Conservation (phyloP, 2,113 vertebrate genomes). For the Cinclus cinclus region DNA sequence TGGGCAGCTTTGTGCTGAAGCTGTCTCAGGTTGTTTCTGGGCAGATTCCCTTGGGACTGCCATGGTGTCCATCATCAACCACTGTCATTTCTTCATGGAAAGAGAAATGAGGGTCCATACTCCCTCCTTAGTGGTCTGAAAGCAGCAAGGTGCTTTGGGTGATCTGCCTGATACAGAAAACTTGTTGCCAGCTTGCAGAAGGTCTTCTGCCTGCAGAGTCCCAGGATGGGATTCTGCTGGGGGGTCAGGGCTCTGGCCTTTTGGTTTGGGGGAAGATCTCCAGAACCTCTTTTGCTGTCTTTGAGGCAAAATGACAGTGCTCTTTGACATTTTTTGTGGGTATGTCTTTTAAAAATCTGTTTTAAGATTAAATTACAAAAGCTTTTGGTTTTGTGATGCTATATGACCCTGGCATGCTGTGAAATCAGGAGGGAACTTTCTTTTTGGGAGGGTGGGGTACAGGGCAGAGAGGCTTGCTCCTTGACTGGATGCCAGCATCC, state of each 20-base stretch:
- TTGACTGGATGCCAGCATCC: not conserved
- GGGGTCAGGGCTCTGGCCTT: not conserved
- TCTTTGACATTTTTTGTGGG: not conserved
- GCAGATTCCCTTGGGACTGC: not conserved
- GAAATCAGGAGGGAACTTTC: not conserved
- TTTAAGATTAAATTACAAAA: not conserved
- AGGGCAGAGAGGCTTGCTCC: not conserved
- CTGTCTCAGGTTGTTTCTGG: not conserved
- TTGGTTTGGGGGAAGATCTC: not conserved
- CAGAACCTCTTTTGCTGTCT: not conserved
- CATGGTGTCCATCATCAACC: accelerated
- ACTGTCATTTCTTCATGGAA: not conserved
- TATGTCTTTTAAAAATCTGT: not conserved
- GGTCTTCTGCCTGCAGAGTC: not conserved
- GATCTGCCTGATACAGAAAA: not conserved
- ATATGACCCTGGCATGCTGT: too few relatives aligned
- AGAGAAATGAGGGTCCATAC: not conserved
- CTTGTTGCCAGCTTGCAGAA: not conserved
- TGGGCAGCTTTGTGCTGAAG: not conserved
- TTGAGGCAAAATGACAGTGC: not conserved
- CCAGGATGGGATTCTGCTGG: not conserved
- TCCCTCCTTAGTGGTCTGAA: not conserved
- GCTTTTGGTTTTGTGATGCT: not conserved
- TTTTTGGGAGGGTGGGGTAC: not conserved
- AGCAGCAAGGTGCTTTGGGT: not conserved